Evolutionary conservation across 2,888 invertebrate genomes (phyloP).

Genomic region (Stomorhina lunata): DNA sequence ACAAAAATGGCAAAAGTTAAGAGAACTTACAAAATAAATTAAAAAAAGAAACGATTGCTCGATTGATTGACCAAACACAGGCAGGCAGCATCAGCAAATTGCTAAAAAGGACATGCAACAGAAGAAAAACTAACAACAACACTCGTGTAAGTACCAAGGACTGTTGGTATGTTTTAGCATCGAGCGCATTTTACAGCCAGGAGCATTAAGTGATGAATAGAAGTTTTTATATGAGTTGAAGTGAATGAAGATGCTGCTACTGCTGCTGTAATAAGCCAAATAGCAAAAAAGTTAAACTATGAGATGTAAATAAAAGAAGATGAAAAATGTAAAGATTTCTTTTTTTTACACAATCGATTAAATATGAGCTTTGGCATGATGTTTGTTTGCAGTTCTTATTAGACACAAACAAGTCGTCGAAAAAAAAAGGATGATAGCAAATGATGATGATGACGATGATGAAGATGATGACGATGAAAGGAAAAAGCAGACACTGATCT

Average conservation of each 20-base stretch:
- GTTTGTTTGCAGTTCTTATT: slow-evolving; percentile 37
- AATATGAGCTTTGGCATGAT: slow-evolving; percentile 54
- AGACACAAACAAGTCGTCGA: not conserved
- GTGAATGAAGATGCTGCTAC: slow-evolving; percentile 37
- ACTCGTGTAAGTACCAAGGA: not conserved
- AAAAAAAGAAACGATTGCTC: slow-evolving; percentile 44
- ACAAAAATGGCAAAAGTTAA: slow-evolving; percentile 48
- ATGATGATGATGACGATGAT: not conserved
- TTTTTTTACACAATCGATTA: slow-evolving; percentile 60
- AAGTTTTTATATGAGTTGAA: slow-evolving; percentile 49
- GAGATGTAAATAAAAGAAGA: not conserved
- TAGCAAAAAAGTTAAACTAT: slow-evolving; percentile 8
- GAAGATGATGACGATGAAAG: not conserved
- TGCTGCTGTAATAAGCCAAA: slow-evolving; percentile 38
- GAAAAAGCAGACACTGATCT: slow-evolving; percentile 55
- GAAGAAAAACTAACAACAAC: slow-evolving; percentile 14
- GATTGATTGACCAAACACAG: slow-evolving; percentile 64
- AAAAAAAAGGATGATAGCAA: not conserved
- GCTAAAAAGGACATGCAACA: slow-evolving; percentile 41
- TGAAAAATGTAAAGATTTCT: slow-evolving; percentile 23
- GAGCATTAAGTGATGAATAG: slow-evolving; percentile 58
- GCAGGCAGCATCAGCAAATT: slow-evolving; percentile 42
- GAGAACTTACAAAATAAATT: not conserved
- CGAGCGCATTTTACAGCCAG: slow-evolving; percentile 40
- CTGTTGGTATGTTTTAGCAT: not conserved